These are phyloP conservation scores for Turnix velox DNA, from an alignment of 2,113 vertebrate genomes.

Conservation along the genomic window DNA sequence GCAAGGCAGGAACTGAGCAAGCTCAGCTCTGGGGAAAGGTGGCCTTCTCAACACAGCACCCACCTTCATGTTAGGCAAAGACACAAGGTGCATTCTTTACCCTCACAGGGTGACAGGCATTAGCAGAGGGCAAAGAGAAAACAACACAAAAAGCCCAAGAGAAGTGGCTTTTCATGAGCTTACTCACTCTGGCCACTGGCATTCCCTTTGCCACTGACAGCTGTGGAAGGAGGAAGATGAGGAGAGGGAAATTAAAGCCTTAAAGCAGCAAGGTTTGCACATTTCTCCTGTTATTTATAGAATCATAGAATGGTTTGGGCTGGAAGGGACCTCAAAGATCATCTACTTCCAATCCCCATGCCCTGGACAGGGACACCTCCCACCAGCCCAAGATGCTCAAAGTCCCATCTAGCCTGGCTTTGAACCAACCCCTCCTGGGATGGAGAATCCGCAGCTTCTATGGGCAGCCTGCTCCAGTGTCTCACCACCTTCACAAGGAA, in stretches of 20 bases:
- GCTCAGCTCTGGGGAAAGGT: fast-evolving
- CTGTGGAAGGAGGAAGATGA: not conserved
- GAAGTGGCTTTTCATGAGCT: not conserved
- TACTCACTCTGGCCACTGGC: not conserved
- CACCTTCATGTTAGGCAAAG: fast-evolving
- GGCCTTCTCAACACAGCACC: not conserved
- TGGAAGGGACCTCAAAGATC: no score
- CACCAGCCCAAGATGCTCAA: no score
- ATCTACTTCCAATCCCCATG: no score
- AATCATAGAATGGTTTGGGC: no score
- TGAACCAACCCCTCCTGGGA: no score
- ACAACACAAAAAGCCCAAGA: not conserved
- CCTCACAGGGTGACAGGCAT: not conserved
- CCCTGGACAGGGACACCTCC: no score
- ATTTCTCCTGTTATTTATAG: not conserved
- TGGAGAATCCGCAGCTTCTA: no score
- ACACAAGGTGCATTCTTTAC: not conserved
- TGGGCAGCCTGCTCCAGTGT: no score
- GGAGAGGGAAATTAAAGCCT: not conserved
- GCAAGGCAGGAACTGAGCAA: not conserved
- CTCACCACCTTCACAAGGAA: no score
- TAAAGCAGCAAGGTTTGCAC: not conserved
- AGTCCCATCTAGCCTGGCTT: no score
- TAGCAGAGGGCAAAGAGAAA: not conserved
- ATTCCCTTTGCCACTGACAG: not conserved